Evolutionary conservation across 2,797 vertebrate genomes (phyloP), one percentile per base, ranked within the genome.

Genomic region (Erithacus rubecula): DNA sequence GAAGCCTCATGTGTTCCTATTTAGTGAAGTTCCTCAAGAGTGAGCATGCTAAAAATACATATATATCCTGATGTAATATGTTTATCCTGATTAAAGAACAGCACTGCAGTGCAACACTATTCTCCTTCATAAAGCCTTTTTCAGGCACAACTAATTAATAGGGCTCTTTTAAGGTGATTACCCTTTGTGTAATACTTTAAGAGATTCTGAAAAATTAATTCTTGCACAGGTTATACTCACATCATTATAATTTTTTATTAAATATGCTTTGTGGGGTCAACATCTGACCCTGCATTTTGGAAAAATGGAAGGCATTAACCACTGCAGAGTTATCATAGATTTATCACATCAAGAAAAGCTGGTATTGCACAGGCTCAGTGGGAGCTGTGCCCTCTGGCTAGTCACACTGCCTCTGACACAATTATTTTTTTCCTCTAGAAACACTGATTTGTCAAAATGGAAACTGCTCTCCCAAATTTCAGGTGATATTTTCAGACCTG

Each of bases 131-230:
- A 79, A 83, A 85, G 70, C 15, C 39, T 67, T 65, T 77, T 84
- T 52, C 72, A 83, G 89, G 56, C 89, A 81, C 27, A 36, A 77
- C 72, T 96, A 94, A 96, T 96, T 90, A 93, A 90, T 80, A 71
- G 39, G 30, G 72, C 62, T 90, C 84, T 82, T 93, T 76, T 70
- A 93, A 74, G 67, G 21, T 16, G 36, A 78, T 84, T 90, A 79
- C 43, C 74, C 69, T 83, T 75, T 39, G 51, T 37, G 80, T 39
- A 87, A 90, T 91, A 76, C 89, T 90, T 96, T 46, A 87, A 78
- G 59, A 91, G 63, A 67, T 22, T 39, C 64, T 94, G 72, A 80
- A 87, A 95, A 94, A 95, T 84, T 90, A 80, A 89, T 95, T 92
- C 60, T 78, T 91, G 74, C 39, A 36, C 71, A 89, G 77, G 85